A percentile compares a stretch with the other conserved stretches of the same genome.
phyloP scores from a whole-genome alignment of 2,797 vertebrate species.

The Vespertilio murinus region DNA sequence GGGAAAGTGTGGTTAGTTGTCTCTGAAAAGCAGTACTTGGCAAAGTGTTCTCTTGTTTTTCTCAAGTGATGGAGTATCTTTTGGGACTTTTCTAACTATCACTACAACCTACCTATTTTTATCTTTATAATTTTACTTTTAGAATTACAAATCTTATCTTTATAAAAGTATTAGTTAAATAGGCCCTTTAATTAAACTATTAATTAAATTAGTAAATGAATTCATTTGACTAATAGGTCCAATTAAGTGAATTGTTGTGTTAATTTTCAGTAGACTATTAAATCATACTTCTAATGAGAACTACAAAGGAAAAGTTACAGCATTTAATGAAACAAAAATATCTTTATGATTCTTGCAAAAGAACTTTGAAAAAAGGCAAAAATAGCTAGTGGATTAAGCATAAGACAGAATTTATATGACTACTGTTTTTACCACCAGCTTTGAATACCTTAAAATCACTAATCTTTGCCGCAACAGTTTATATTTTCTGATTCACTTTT shows the following conservation, averaged over 20 bases:
- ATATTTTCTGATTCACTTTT: background rate
- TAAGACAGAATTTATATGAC: background rate
- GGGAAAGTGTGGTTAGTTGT: background rate
- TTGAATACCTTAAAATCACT: background rate
- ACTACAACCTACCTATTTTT: background rate
- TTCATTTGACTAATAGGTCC: no score
- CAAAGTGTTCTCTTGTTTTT: background rate
- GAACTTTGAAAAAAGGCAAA: conserved; percentile 3
- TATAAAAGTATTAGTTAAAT: background rate
- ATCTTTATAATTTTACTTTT: background rate
- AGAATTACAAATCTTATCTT: background rate
- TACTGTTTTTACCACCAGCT: background rate
- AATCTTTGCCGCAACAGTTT: background rate
- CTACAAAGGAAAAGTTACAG: background rate
- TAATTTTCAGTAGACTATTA: background rate
- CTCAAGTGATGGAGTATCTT: background rate
- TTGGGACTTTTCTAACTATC: background rate
- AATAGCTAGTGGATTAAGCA: background rate
- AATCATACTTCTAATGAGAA: conserved; percentile 28
- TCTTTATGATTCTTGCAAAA: background rate
- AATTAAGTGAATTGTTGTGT: background rate
- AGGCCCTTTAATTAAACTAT: no score
- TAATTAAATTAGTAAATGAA: no score
- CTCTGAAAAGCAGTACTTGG: background rate
- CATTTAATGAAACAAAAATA: conserved; percentile 44